A percentile compares a stretch with the other conserved stretches of the same genome.
phyloP scores from a whole-genome alignment of 2,113 vertebrate species.

The Equus quagga region DNA sequence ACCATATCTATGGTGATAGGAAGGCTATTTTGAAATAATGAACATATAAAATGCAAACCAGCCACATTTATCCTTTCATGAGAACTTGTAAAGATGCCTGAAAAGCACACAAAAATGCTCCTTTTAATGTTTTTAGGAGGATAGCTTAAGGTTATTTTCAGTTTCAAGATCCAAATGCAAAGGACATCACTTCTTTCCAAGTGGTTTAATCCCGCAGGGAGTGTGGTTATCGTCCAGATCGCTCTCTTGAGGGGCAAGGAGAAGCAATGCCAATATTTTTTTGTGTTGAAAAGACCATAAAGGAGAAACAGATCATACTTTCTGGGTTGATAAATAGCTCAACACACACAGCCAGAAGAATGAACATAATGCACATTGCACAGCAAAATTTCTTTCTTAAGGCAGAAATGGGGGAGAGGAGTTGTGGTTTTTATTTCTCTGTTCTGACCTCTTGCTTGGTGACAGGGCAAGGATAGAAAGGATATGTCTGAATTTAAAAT shows the following conservation, averaged over 20 bases:
- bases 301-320: conserved; percentile 80
- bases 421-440: conserved; percentile 1
- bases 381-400: not conserved
- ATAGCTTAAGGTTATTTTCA: conserved; percentile 78
- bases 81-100: conserved; percentile 79
- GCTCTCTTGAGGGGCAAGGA: conserved; percentile 67
- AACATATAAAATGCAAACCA: conserved; percentile 76
- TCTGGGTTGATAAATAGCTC: conserved; percentile 78
- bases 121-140: conserved; percentile 57
- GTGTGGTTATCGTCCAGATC: conserved; percentile 81
- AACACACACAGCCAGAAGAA: conserved; percentile 71
- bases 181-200: conserved; percentile 80
- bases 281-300: conserved; percentile 81
- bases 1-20: not conserved
- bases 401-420: not conserved
- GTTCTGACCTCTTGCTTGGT: not conserved
- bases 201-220: conserved; percentile 81
- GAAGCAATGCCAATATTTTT: conserved; percentile 73
- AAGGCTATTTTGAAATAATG: conserved; percentile 55
- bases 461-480: not conserved
- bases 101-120: conserved; percentile 73
- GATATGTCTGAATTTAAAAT: not conserved
- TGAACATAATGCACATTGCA: not conserved
- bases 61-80: conserved; percentile 65
- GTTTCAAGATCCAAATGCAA: conserved; percentile 69